Evolutionary conservation across 2,797 vertebrate genomes (phyloP).

Genomic region (Hemitrygon akajei): DNA sequence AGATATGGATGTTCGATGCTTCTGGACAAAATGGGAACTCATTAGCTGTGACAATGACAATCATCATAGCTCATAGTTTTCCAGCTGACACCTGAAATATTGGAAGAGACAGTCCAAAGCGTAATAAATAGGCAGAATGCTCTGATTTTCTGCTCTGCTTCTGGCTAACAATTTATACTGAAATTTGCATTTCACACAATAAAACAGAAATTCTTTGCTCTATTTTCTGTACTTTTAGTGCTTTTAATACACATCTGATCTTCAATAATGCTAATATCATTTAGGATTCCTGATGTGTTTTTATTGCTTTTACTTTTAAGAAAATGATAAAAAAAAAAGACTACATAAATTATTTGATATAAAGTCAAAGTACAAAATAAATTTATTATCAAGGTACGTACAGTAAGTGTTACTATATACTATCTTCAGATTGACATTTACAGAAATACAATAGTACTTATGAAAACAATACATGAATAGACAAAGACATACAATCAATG

Average conservation of each 20-base stretch:
- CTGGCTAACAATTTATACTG: not conserved
- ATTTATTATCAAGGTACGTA: too few species aligned
- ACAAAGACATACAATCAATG: too few species aligned
- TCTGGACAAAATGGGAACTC: not conserved
- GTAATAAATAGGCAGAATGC: not conserved
- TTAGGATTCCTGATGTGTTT: not conserved
- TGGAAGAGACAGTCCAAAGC: not conserved
- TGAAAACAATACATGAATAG: too few species aligned
- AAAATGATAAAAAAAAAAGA: not conserved
- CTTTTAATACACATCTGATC: too few species aligned
- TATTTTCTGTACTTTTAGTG: not conserved
- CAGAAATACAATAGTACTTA: too few species aligned
- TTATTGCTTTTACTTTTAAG: not conserved
- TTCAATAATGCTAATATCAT: not conserved
- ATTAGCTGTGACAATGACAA: not conserved
- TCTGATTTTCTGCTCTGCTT: not conserved
- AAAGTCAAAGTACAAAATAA: too few species aligned
- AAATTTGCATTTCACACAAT: not conserved
- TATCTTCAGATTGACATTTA: too few species aligned
- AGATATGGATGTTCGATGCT: not conserved
- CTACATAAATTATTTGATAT: not conserved
- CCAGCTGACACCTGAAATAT: not conserved
- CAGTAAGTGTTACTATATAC: too few species aligned
- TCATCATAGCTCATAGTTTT: not conserved
- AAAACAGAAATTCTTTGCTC: not conserved